These are phyloP conservation scores for Pantala flavescens DNA, from an alignment of 1,140 invertebrate genomes.

Conservation along the genomic window DNA sequence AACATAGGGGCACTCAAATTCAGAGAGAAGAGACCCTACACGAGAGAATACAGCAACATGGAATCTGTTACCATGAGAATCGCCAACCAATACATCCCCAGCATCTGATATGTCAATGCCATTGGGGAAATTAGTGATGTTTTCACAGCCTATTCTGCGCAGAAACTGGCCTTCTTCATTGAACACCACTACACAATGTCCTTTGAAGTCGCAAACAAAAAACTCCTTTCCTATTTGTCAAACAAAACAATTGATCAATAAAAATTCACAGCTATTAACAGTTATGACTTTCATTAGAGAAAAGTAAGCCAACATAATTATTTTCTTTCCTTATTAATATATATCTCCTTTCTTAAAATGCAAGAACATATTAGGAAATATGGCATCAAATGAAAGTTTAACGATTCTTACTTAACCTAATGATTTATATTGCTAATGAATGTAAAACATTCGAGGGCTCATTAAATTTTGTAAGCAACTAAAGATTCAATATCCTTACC, in stretches of 20 bases:
- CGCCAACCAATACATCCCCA: slow-evolving; percentile 90
- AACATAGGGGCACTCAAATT: slow-evolving; percentile 93
- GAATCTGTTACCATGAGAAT: slow-evolving; percentile 95
- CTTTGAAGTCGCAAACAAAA: slow-evolving; percentile 96
- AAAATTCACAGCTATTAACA: no score
- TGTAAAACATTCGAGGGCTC: no score
- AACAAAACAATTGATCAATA: slow-evolving; percentile 29
- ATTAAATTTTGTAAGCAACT: no score
- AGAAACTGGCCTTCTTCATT: slow-evolving; percentile 82
- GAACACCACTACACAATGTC: slow-evolving; percentile 93
- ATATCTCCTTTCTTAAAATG: no score
- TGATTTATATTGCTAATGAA: no score
- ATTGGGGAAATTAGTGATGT: slow-evolving; percentile 92
- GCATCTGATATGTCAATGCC: slow-evolving; percentile 95
- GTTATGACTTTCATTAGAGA: no score
- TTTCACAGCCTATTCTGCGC: slow-evolving; percentile 87
- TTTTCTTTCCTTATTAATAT: no score
- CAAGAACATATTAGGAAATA: no score
- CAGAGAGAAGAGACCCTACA: slow-evolving; percentile 75
- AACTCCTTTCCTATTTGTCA: slow-evolving; percentile 68
- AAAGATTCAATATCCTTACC: slow-evolving; percentile 50
- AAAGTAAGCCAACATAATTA: no score
- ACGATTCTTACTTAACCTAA: no score
- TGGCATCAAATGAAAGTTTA: no score
- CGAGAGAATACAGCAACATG: slow-evolving; percentile 89